Evolutionary conservation across 2,797 vertebrate species (phyloP), one percentile per base, ranked within the genome.

Genomic region (Esox masquinongy): DNA sequence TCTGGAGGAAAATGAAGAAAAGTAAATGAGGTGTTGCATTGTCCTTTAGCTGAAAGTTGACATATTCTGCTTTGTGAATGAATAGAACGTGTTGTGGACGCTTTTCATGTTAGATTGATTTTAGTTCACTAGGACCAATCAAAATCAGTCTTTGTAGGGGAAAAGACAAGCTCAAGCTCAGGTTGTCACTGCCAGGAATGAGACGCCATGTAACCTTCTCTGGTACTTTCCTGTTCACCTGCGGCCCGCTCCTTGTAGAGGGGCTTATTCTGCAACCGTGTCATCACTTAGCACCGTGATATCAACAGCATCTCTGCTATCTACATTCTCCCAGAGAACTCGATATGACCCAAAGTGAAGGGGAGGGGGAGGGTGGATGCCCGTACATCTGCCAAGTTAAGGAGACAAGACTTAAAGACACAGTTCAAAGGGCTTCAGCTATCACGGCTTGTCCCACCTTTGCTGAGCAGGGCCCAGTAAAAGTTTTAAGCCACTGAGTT

Each of bases 241-340:
- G 63, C 88, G 88, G 78, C 87, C 82, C 64, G 66, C 70, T 69
- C 81, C 82, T 92, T n/a, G 77, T 79, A 85, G 86, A 88, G 83
- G 77, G 86, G 84, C 90, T 82, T 87, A 89, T 87, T 91, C 86
- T 89, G 87, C 87, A 87, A 82, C 88, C 76, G 70, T 92, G 88
- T 94, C 92, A 93, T 92, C 87, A 86, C 90, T 89, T 92, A 82
- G 87, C 90, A 85, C 91, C 82, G 80, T 88, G 88, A 90, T 90
- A 91, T 92, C 73, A 80, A 86, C 81, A 73, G 36, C 84, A 92
- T 92, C 89, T 34, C 82, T 63, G 74, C 82, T 87, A 85, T 90
- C 88, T 87, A 86, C 87, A 78, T 88, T 91, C 88, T 90, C 67
- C 69, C 85, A 51, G 86, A 90, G 91, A 94, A 93, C 89, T 89